Base-by-base conservation (phyloP, 2,113 vertebrate species). In the Microcebus jonahi region DNA sequence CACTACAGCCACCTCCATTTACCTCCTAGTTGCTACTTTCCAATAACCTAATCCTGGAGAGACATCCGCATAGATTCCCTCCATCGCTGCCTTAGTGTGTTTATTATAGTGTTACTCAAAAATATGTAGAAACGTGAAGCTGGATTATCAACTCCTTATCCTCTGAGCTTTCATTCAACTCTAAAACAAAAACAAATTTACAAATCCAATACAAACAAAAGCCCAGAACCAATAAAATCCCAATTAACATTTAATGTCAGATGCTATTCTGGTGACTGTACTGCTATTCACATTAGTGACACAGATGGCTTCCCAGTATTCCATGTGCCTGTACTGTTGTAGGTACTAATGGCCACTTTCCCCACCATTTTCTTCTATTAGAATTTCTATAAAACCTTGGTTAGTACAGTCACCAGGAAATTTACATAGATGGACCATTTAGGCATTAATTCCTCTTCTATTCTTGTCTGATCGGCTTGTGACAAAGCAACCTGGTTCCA, bases 181-280 rank as follows among this genome's bases (percentile, higher is more conserved):
- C 55, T 68, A 75, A 94, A 90, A 65, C 36, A 18, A 91, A 79
- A 91, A 57, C 31, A 57, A 79, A 82, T 73, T 90, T 65, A 79
- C 20, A 91, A 93, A 57, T 25, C 23, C 85, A 91, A 89, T n/a
- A 67, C 4, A 71, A 70, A 93, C 27, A 91, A 65, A 73, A 76
- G 42, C 13, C n/a, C 76, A 65, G 84, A 84, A 59, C 48, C 48
- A 81, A 70, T 88, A 23, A 79, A 88, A 88, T 68, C 67, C 48
- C 84, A 25, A 65, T 65, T 34, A 65, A 65, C 53, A 53, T 34
- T 42, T 45, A 89, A 20, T 20, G 4, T 12, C 9, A 76, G 18
- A 36, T 39, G 61, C 11, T 53, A 2, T 42, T 57, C 34, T 84
- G 36, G 36, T 91, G 59, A 67, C 31, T 21, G 31, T 20, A 29